Percentiles rank a stretch among this genome's conserved stretches.
Conservation (phyloP, 2,888 invertebrate genomes). For the Rhorus exstirpatorius region DNA sequence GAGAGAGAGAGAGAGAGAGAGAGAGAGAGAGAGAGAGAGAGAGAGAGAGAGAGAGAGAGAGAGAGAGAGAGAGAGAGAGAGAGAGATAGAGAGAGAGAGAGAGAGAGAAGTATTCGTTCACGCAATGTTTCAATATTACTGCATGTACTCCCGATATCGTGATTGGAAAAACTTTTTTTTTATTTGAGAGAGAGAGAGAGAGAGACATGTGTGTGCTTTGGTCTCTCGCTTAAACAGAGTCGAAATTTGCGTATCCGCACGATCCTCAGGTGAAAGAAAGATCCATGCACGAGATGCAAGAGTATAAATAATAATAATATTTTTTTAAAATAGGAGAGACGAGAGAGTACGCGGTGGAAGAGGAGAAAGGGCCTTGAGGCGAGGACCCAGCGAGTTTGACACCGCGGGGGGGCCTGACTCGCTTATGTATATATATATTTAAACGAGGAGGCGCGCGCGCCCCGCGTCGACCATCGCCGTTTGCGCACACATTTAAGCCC, state of each 20-base stretch:
- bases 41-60: too few species aligned
- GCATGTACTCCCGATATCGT: slow-evolving; percentile 8
- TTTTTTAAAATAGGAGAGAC: slow-evolving; percentile 38
- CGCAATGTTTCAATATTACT: slow-evolving; percentile 14
- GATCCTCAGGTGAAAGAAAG: slow-evolving; percentile 4
- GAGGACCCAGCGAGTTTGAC: slow-evolving; percentile 80
- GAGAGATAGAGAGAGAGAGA: too few species aligned
- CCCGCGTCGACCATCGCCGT: slow-evolving; percentile 52
- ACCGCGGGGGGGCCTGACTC: slow-evolving; percentile 84
- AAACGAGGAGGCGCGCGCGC: slow-evolving; percentile 48
- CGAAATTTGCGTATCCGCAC: slow-evolving; percentile 39
- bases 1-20: too few species aligned
- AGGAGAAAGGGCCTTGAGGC: slow-evolving; percentile 72
- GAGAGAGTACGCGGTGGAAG: slow-evolving; percentile 48
- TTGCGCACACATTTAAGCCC: slow-evolving; percentile 64
- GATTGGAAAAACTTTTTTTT: slow-evolving; percentile 5
- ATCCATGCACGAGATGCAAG: slow-evolving; percentile 35
- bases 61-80: too few species aligned
- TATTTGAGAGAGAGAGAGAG: neutral
- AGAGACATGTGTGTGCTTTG: neutral
- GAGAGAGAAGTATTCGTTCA: slow-evolving; percentile 24
- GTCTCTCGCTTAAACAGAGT: neutral
- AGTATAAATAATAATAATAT: slow-evolving; percentile 30
- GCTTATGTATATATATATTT: slow-evolving; percentile 76
- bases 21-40: too few species aligned